Conservation (phyloP, 2,888 invertebrate genomes). For the Drosophila helvetica region DNA sequence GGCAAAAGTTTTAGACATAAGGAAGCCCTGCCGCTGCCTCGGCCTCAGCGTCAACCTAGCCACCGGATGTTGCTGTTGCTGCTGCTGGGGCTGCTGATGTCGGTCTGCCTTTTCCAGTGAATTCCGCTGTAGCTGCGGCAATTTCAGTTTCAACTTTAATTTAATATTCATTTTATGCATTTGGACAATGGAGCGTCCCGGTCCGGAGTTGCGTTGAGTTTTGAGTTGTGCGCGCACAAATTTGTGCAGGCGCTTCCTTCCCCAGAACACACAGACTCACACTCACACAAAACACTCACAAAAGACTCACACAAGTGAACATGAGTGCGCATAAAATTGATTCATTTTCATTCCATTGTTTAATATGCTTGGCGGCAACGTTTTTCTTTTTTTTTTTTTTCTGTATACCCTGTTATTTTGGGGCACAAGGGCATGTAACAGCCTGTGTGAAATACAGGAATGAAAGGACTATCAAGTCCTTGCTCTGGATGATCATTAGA, state of each 20-base stretch:
- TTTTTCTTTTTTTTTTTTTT: conserved; percentile 13
- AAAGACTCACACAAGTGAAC: conserved; percentile 5
- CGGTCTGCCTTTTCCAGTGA: conserved; percentile 70
- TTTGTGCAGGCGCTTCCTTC: conserved; percentile 74
- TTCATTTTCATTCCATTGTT: conserved; percentile 80
- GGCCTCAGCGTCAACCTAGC: conserved; percentile 33
- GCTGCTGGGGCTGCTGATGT: neutral
- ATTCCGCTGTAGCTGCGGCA: conserved; percentile 63
- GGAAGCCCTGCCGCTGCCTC: conserved; percentile 15
- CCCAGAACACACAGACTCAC: conserved; percentile 16
- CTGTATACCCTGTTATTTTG: neutral
- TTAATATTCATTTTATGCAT: conserved; percentile 78
- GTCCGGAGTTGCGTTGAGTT: neutral
- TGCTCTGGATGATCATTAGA: neutral
- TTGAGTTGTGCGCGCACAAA: conserved; percentile 50
- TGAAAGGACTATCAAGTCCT: too few relatives aligned
- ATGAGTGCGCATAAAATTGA: conserved; percentile 70
- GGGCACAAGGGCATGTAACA: neutral
- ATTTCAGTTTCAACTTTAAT: conserved; percentile 77
- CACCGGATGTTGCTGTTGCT: conserved; percentile 60
- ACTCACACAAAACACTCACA: conserved; percentile 17
- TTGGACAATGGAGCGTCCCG: conserved; percentile 55
- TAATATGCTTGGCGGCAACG: conserved; percentile 76
- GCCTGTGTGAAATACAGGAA: neutral
- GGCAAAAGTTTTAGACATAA: conserved; percentile 48